Evolutionary conservation across 2,113 vertebrate species (phyloP), one percentile per base, ranked within the genome.

Genomic region (Polypterus bichir): DNA sequence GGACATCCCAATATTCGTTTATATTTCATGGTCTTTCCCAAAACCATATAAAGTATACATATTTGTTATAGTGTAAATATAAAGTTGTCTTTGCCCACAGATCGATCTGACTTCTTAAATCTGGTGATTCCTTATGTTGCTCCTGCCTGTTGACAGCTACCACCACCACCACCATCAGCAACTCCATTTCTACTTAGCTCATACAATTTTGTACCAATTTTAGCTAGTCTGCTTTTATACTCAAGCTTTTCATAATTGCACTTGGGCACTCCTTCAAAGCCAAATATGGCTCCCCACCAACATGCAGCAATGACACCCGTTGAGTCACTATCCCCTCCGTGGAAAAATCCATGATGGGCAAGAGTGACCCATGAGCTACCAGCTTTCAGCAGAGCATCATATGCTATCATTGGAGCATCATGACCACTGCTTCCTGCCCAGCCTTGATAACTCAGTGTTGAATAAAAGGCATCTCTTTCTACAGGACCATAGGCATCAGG

Each of bases 331-430:
- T 91, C 89, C 0, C 89, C 89, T 0, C 85, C 84, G 0, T 91
- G 89, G 74, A 91, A 90, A 70, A 91, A 89, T 10, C 78, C 82
- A 1, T 82, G 71, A 61, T 81, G 59, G 47, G 87, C 81, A 10
- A 91, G 80, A 70, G 89, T 80, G 0, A 62, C 58, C 89, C 89
- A 91, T 9, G 83, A 88, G 59, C 72, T 67, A 1, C 83, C 81
- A 0, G 89, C 80, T 0, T 80, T 80, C 63, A 91, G 80, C 46
- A 91, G 44, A 0, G 86, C 88, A 0, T 91, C 88, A 0, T 91
- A 91, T 47, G 89, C 89, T 0, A 91, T 88, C 84, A 91, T 88
- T 61, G 88, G 86, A 3, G 87, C 86, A 0, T 91, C 89, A 0
- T 91, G 89, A 0, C 89, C 89, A 0, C 89, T 91, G 76, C 83